phyloP scores from a whole-genome alignment of 2,113 vertebrate species.

The Notiomystis cincta region DNA sequence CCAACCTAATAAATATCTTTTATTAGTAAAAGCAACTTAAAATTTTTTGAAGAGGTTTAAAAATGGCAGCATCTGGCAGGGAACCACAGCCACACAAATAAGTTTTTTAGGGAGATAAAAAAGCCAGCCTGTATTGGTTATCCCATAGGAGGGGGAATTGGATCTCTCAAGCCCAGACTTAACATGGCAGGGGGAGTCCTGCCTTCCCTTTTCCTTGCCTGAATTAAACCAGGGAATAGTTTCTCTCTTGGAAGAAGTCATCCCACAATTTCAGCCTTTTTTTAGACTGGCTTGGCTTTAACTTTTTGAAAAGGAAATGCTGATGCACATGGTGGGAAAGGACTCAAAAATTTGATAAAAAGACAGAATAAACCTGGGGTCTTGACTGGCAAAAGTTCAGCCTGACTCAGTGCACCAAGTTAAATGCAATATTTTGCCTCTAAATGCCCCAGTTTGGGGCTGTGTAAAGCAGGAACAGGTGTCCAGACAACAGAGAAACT shows the following conservation, averaged over 20 bases:
- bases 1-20: not conserved
- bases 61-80: not conserved
- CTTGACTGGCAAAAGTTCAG: not conserved
- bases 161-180: not conserved
- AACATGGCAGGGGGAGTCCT: not conserved
- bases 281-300: not conserved
- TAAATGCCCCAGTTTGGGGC: fast-evolving
- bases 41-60: not conserved
- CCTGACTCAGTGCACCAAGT: fast-evolving
- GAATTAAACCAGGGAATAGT: not conserved
- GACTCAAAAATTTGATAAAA: not conserved
- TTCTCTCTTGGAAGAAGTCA: not conserved
- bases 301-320: not conserved
- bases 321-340: not conserved
- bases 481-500: too few relatives aligned
- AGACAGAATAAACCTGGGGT: not conserved
- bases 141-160: not conserved
- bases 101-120: not conserved
- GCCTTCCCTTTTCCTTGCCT: not conserved
- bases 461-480: not conserved
- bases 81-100: not conserved
- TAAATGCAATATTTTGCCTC: not conserved
- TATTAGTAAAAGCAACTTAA: not conserved
- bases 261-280: not conserved
- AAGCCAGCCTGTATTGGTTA: not conserved